These are phyloP conservation scores for Galago senegalensis DNA, from an alignment of 2,797 vertebrate species.

Conservation along the genomic window DNA sequence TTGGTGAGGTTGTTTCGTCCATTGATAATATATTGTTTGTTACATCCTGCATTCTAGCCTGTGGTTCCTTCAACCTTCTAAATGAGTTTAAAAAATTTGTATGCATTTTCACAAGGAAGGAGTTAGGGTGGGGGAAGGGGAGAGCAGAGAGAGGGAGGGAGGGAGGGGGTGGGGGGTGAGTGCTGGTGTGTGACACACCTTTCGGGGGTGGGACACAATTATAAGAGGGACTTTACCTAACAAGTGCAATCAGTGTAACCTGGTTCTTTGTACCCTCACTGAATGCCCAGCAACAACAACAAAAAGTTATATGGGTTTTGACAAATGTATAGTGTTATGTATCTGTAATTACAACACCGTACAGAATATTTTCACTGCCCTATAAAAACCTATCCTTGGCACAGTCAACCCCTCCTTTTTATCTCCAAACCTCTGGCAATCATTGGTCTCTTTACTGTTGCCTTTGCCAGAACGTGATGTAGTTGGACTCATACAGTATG, in stretches of 20 bases:
- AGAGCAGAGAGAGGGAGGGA: no score
- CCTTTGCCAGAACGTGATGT: not conserved
- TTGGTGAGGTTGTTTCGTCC: not conserved
- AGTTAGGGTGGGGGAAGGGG: no score
- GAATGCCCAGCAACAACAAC: no score
- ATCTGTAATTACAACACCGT: not conserved
- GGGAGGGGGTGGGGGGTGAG: no score
- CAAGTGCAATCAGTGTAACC: no score
- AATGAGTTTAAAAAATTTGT: not conserved
- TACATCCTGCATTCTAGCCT: not conserved
- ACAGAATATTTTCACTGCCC: not conserved
- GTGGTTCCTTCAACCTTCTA: not conserved
- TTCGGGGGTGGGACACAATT: no score
- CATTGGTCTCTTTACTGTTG: not conserved
- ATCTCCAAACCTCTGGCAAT: not conserved
- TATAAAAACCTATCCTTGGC: not conserved
- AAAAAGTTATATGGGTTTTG: slow-evolving; percentile 21
- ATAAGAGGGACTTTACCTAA: no score
- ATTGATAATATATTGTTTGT: not conserved
- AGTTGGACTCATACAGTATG: not conserved
- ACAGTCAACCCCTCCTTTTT: not conserved
- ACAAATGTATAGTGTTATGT: not conserved
- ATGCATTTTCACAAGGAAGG: not conserved
- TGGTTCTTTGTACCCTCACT: no score
- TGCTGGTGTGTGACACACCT: no score